These are phyloP conservation scores for Gonatopus flavifemur DNA, from an alignment of 1,140 invertebrate genomes.

Conservation along the genomic window DNA sequence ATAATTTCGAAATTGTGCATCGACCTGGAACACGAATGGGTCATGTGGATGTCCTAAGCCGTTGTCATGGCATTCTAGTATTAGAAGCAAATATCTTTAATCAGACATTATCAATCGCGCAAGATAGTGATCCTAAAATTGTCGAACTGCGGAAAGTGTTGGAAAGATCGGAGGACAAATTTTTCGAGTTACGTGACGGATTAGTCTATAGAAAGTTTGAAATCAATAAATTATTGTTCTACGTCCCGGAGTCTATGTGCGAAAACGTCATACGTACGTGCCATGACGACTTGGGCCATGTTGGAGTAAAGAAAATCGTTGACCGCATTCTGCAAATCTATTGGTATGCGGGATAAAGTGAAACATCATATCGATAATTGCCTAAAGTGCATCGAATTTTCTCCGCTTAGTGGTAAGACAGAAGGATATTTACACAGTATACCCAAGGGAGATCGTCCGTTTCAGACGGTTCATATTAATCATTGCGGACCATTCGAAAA, in stretches of 20 bases:
- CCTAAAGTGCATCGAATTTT: not conserved
- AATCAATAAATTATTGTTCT: not conserved
- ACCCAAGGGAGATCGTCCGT: slow-evolving; percentile 1
- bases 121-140: not conserved
- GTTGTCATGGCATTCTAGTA: slow-evolving; percentile 4
- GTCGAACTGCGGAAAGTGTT: not conserved
- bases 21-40: slow-evolving; percentile 7
- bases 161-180: not conserved
- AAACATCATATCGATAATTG: not conserved
- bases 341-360: not conserved
- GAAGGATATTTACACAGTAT: slow-evolving; percentile 10
- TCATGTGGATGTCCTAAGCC: slow-evolving; percentile 31
- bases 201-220: not conserved
- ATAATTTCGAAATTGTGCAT: slow-evolving; percentile 26
- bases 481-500: slow-evolving; percentile 32
- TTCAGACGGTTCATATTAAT: slow-evolving; percentile 6
- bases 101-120: not conserved
- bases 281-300: not conserved
- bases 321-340: not conserved
- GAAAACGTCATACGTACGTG: not conserved
- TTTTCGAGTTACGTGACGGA: not conserved
- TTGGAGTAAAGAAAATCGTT: not conserved
- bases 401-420: not conserved
- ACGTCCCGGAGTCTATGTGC: not conserved
- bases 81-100: not conserved